These are phyloP conservation scores for Alcis repandata DNA, from an alignment of 2,888 invertebrate species.

Conservation along the genomic window DNA sequence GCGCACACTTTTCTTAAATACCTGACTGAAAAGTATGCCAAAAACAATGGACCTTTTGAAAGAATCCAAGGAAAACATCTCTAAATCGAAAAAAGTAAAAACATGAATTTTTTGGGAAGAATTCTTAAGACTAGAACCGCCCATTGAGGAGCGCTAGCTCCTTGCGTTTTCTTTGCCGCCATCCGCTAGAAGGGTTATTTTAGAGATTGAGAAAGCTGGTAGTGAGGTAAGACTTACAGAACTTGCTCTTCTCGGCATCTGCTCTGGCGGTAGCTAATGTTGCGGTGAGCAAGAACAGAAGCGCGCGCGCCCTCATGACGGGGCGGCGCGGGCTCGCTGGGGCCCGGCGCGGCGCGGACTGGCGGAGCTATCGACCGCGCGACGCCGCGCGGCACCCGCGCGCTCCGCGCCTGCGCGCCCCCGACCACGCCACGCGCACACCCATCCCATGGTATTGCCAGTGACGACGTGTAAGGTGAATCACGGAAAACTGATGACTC, in stretches of 20 bases:
- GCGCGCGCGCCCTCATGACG: conserved; percentile 80
- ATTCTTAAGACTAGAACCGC: conserved; percentile 41
- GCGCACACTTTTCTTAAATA: not conserved
- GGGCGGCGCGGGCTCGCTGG: conserved; percentile 75
- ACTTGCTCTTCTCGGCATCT: conserved; percentile 85
- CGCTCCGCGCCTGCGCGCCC: conserved; percentile 43
- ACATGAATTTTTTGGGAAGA: conserved; percentile 7
- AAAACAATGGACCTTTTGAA: not conserved
- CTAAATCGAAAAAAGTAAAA: not conserved
- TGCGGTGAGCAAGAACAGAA: conserved; percentile 69
- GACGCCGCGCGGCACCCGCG: conserved; percentile 39
- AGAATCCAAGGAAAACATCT: not conserved
- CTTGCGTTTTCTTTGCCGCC: conserved; percentile 40
- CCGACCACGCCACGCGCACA: conserved; percentile 31
- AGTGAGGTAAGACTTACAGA: conserved; percentile 74
- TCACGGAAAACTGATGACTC: conserved; percentile 35
- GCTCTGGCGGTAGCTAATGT: conserved; percentile 63
- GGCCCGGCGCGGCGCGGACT: conserved; percentile 71
- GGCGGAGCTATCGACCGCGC: conserved; percentile 58
- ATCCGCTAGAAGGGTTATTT: conserved; percentile 2
- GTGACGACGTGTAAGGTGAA: conserved; percentile 41
- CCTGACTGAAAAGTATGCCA: conserved; percentile 15
- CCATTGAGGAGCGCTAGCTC: conserved; percentile 47
- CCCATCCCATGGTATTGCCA: conserved; percentile 41
- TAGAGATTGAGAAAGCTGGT: conserved; percentile 6